These are phyloP conservation scores for Mamestra configurata DNA, from an alignment of 1,140 invertebrate species.

Conservation along the genomic window DNA sequence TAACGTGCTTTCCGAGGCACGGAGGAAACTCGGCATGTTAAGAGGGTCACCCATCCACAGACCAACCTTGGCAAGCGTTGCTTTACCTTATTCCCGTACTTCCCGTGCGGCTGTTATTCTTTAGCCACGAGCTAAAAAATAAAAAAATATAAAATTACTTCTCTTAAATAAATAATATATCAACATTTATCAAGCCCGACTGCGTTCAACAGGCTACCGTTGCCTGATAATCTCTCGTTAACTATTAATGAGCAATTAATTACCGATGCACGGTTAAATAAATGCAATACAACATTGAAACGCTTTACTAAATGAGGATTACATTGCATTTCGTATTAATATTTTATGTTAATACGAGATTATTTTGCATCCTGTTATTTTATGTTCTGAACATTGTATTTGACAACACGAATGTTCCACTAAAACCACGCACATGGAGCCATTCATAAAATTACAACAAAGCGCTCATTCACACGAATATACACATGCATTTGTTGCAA, in stretches of 20 bases:
- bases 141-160: no score
- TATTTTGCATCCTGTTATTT: background rate
- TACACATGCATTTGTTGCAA: background rate
- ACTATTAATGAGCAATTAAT: conserved; percentile 23
- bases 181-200: background rate
- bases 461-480: background rate
- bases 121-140: no score
- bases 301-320: background rate
- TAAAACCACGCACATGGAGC: background rate
- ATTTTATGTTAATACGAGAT: background rate
- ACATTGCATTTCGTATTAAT: background rate
- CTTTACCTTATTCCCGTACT: no score
- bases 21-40: no score
- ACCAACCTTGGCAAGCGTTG: no score
- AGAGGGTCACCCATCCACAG: no score
- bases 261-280: background rate
- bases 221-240: conserved; percentile 19
- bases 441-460: conserved; percentile 22
- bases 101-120: no score
- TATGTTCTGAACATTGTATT: background rate
- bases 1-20: no score
- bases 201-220: conserved; percentile 22
- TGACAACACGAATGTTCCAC: background rate
- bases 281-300: conserved; percentile 15
- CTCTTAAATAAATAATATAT: conserved; percentile 10